A percentile compares a stretch with the other conserved stretches of the same genome.
Evolutionary conservation across 2,797 vertebrate genomes (phyloP).

Genomic region (Eulemur coronatus): DNA sequence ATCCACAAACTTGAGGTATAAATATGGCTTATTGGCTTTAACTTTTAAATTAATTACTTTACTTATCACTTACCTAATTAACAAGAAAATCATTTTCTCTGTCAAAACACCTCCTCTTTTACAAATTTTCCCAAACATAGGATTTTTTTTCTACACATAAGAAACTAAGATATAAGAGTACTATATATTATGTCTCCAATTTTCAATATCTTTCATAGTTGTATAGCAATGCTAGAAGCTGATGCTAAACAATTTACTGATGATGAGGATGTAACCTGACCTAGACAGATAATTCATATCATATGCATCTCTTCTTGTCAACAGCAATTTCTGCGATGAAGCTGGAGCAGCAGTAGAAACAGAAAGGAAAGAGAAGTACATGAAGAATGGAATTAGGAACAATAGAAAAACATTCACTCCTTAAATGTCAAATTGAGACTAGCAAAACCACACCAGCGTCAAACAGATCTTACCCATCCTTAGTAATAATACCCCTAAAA

Average conservation of each 20-base stretch:
- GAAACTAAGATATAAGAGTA: background rate
- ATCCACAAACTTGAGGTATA: background rate
- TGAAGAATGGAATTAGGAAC: background rate
- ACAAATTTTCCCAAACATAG: background rate
- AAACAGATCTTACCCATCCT: background rate
- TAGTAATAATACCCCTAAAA: background rate
- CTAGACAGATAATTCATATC: background rate
- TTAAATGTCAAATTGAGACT: background rate
- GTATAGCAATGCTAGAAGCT: background rate
- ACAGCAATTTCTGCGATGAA: background rate
- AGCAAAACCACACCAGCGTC: background rate
- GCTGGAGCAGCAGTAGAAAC: background rate
- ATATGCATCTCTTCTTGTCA: background rate
- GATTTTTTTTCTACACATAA: background rate
- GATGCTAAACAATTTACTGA: background rate
- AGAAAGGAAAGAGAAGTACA: background rate
- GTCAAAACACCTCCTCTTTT: background rate
- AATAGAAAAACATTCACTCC: background rate
- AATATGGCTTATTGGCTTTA: background rate
- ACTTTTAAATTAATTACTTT: slow-evolving; percentile 9
- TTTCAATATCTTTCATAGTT: background rate
- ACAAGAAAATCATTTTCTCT: background rate
- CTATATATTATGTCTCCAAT: background rate
- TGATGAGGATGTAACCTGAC: background rate
- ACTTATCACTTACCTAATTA: background rate